Evolutionary conservation across 2,113 vertebrate species (phyloP), one percentile per base, ranked within the genome.

Genomic region (Trichomycterus rosablanca): DNA sequence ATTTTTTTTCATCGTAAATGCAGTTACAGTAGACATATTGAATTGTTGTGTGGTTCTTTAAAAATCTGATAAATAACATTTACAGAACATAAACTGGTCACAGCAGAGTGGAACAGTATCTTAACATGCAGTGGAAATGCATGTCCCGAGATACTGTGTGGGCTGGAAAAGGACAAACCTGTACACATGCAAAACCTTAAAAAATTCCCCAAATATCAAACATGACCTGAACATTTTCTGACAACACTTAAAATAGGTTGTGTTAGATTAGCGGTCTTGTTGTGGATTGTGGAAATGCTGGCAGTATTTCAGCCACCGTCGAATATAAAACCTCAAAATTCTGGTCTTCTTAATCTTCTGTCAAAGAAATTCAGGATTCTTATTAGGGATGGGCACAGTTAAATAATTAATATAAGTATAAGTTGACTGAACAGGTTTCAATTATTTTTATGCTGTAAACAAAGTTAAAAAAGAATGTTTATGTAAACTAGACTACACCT

Each of bases 31-130:
- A 81, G 75, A 76, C 79, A 80, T 75, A 71, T 63, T 79, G 75
- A 70, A 80, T 85, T 76, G 75, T 76, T 72, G 68, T 64, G 78
- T 79, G 80, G 75, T 64, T 24, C 57, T 48, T 65, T 76, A 84
- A 75, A 77, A 72, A 78, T 79, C 66, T 77, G 82, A 86, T 83
- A 83, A 84, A 85, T 81, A 84, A 82, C 79, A 76, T 57, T 80
- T 67, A 81, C 74, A 46, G 46, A 72, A 64, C 66, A 70, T 53
- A 44, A 57, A 59, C 42, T n/a, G 63, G 20, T 34, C 58, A 61
- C 70, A 19, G 51, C 66, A 57, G 63, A 11, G 68, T 67, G 63
- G 50, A 3, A 62, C 60, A 20, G 74, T 67, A 71, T 68, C 7
- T 43, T 16, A 51, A 74, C 65, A 72, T 76, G 76, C 72, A 64